Evolutionary conservation across 2,797 vertebrate species (phyloP).

Genomic region (Myripristis jacobus): DNA sequence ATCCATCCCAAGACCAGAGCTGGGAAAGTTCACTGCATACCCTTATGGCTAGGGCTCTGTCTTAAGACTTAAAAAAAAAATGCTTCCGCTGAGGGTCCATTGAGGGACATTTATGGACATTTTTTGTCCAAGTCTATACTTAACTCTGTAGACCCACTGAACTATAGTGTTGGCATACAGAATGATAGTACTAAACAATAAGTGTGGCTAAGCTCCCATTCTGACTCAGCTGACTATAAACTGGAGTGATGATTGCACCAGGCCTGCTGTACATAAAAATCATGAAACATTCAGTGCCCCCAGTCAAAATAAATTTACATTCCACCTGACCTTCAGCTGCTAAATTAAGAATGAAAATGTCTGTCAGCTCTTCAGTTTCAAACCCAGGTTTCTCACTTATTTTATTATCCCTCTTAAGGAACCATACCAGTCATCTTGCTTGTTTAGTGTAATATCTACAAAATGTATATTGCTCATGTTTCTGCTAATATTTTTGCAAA

Average conservation of each 20-base stretch:
- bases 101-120: not conserved
- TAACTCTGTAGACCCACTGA: not conserved
- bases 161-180: not conserved
- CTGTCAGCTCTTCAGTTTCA: slow-evolving; percentile 10
- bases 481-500: too few species aligned
- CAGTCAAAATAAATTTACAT: too few species aligned
- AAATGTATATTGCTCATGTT: too few species aligned
- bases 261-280: too few species aligned
- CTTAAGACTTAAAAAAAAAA: not conserved
- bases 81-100: not conserved
- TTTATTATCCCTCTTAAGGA: slow-evolving; percentile 47
- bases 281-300: too few species aligned
- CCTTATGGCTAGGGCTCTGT: slow-evolving; percentile 2
- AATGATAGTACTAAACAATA: not conserved
- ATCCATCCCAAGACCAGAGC: slow-evolving; percentile 26
- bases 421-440: too few species aligned
- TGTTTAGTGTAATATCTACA: too few species aligned
- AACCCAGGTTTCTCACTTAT: slow-evolving; percentile 33
- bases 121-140: not conserved
- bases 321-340: not conserved
- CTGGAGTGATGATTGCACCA: too few species aligned
- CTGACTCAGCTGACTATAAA: too few species aligned
- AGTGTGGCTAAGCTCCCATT: too few species aligned
- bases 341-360: slow-evolving; percentile 2
- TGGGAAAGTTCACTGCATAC: slow-evolving; percentile 13